phyloP scores from a whole-genome alignment of 1,140 invertebrate species.

The Orussus abietinus region DNA sequence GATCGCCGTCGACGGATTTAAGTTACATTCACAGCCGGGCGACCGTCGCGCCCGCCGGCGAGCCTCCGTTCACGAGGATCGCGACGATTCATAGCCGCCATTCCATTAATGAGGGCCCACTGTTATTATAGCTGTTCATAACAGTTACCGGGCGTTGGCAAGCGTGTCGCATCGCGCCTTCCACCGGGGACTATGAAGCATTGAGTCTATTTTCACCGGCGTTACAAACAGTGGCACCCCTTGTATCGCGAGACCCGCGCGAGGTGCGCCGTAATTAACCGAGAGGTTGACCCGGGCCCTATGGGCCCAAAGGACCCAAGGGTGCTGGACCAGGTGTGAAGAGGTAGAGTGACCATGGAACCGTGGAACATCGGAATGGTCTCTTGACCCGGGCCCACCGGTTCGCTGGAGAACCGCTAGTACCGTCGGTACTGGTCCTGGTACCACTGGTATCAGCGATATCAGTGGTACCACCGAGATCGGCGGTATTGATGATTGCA shows the following conservation, averaged over 20 bases:
- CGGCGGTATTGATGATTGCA: too few species aligned
- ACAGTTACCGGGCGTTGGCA: conserved; percentile 39
- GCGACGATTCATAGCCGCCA: conserved; percentile 49
- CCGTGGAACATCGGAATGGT: too few species aligned
- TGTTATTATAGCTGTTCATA: conserved; percentile 52
- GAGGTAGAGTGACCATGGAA: too few species aligned
- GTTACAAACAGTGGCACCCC: conserved; percentile 9
- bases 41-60: conserved; percentile 18
- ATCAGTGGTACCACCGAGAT: too few species aligned
- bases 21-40: conserved; percentile 41
- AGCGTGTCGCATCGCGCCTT: conserved; percentile 18
- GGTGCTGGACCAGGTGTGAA: too few species aligned
- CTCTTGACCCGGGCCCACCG: too few species aligned
- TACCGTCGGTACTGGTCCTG: too few species aligned
- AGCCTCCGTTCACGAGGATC: conserved; percentile 36
- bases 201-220: conserved; percentile 43
- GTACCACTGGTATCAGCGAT: too few species aligned
- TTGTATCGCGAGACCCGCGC: conserved; percentile 2
- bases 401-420: too few species aligned
- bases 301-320: too few species aligned
- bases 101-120: conserved; percentile 47
- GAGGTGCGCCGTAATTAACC: not conserved
- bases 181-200: conserved; percentile 32
- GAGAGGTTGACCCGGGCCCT: conserved; percentile 1
- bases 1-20: conserved; percentile 17